Conservation (phyloP, 1,140 invertebrate genomes). For the Sitophilus oryzae region DNA sequence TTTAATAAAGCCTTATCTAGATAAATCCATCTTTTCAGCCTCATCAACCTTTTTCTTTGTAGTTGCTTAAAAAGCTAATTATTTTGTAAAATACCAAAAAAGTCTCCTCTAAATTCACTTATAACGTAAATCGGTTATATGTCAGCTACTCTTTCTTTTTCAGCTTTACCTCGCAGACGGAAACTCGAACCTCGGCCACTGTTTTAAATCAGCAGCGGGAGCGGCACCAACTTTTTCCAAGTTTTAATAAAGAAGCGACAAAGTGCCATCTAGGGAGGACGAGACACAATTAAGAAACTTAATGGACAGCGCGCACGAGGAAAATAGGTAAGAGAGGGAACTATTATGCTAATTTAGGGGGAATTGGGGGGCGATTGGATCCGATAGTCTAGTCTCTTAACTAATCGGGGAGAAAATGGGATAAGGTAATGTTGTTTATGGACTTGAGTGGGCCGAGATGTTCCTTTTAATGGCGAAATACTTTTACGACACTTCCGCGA, state of each 20-base stretch:
- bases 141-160: no score
- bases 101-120: no score
- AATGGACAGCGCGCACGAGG: slow-evolving; percentile 38
- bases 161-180: no score
- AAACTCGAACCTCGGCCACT: no score
- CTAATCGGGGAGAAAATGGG: slow-evolving; percentile 12
- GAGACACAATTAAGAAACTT: slow-evolving; percentile 25
- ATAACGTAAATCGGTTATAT: no score
- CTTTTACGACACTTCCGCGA: no score
- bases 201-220: slow-evolving; percentile 16
- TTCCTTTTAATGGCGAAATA: not conserved
- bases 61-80: no score
- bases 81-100: no score
- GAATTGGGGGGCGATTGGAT: slow-evolving; percentile 13
- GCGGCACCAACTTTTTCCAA: slow-evolving; percentile 19
- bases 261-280: slow-evolving; percentile 21
- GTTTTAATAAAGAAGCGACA: slow-evolving; percentile 32
- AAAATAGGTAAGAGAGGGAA: slow-evolving; percentile 35
- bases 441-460: no score
- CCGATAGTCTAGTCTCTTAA: slow-evolving; percentile 18
- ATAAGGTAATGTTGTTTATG: slow-evolving; percentile 1
- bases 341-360: slow-evolving; percentile 24
- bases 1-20: no score
- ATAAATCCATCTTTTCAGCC: no score
- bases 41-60: no score